Evolutionary conservation across 2,797 vertebrate genomes (phyloP).

Genomic region (Gadopsis bispinosus): DNA sequence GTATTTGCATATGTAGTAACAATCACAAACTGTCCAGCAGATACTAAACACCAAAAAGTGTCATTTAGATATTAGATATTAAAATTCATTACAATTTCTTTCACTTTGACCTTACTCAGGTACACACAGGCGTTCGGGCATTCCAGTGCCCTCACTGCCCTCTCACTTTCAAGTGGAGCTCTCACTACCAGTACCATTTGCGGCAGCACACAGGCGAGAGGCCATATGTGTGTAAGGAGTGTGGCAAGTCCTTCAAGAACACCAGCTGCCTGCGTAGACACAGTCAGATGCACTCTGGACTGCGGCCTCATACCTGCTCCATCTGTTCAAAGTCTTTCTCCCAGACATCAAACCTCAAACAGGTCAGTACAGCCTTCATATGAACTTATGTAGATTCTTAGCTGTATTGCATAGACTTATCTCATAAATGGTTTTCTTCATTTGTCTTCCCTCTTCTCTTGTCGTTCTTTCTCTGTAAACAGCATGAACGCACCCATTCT

Average conservation of each 20-base stretch:
- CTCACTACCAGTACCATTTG: constrained; percentile 90
- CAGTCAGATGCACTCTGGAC: constrained; percentile 90
- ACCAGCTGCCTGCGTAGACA: constrained; percentile 90
- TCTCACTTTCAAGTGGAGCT: constrained; percentile 94
- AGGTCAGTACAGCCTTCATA: constrained; percentile 67
- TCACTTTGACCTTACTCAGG: constrained; percentile 72
- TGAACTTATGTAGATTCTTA: background rate
- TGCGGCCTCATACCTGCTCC: constrained; percentile 89
- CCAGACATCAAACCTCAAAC: constrained; percentile 93
- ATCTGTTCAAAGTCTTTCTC: constrained; percentile 93
- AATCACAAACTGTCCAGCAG: background rate
- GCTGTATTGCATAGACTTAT: background rate
- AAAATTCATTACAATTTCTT: no score
- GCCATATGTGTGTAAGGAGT: constrained; percentile 92
- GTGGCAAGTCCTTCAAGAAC: constrained; percentile 92
- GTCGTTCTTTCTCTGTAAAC: constrained; percentile 48
- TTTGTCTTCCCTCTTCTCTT: constrained; percentile 13
- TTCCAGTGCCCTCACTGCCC: constrained; percentile 94
- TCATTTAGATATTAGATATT: no score
- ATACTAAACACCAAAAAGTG: background rate
- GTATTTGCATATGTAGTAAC: background rate
- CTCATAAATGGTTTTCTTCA: background rate
- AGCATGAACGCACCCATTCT: constrained; percentile 94
- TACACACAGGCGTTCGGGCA: constrained; percentile 90
- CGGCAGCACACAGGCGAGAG: constrained; percentile 91